Evolutionary conservation across 2,888 invertebrate genomes (phyloP), one percentile per base, ranked within the genome.

Genomic region (Xanthia togata): DNA sequence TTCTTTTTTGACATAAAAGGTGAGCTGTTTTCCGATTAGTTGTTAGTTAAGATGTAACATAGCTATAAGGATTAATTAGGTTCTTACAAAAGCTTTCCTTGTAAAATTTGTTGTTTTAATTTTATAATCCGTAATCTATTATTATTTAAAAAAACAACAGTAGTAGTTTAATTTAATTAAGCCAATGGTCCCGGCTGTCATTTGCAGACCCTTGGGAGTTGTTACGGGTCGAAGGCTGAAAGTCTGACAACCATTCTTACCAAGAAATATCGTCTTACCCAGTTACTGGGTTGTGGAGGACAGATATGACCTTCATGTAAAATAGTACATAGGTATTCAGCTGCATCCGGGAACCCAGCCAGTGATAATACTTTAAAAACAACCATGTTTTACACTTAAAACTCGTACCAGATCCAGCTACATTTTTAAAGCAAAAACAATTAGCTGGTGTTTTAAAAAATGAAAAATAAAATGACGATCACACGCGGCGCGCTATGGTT

Each of bases 401-500:
- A 11, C 1, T 23, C 3, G 23, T 17, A 38, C 17, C 1, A 55
- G 26, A 50, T 47, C 20, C 31, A 31, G 47, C 2, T 20, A 55
- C 31, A 57, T 31, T 72, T 41, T 62, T 26, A 64, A 83, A 57
- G 41, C 41, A 68, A 47, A 70, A 70, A 67, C 62, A 81, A 82
- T 57, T 60, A 70, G 6, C 17, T 17, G 44, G 38, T 47, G 62
- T 65, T 70, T 41, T 14, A 38, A 76, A 82, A 76, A 70, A 62
- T 26, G 23, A 17, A 63, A 79, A 76, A 80, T 63, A 75, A 57
- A 62, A 85, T 77, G 38, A 57, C n/a, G 60, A 55, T 63, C 69
- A 60, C 78, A 63, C 72, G 59, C 64, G n/a, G 23, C 38, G 64
- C 65, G 75, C 35, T 76, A 73, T 64, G 87, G 84, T 87, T 76